A percentile compares a stretch with the other conserved stretches of the same genome.
These are phyloP conservation scores for Micromys minutus DNA, from an alignment of 2,113 vertebrate species.

Conservation along the genomic window DNA sequence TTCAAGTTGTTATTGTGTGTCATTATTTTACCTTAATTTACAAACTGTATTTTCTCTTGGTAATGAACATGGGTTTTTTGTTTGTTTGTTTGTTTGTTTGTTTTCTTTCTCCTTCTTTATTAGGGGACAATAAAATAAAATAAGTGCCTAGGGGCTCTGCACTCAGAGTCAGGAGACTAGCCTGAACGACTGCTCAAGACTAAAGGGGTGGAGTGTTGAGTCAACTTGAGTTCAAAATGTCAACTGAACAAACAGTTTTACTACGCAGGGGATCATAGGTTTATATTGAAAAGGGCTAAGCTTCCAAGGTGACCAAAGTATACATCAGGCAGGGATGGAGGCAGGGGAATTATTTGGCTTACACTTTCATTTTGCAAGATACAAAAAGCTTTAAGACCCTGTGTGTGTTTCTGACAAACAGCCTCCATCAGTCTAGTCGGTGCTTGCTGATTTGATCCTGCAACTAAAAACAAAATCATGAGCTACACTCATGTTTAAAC, in stretches of 20 bases:
- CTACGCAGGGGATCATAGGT: background rate
- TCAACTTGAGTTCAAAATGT: conserved; percentile 46
- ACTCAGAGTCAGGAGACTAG: background rate
- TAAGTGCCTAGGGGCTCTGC: too few relatives aligned
- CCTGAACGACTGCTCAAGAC: too few relatives aligned
- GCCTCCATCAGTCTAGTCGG: too few relatives aligned
- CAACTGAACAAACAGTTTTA: background rate
- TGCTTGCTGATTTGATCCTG: background rate
- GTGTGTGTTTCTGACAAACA: background rate
- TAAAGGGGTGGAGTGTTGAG: background rate
- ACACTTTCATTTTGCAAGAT: conserved; percentile 58
- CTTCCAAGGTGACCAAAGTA: conserved; percentile 61
- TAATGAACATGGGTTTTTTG: too few relatives aligned
- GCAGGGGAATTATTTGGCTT: conserved; percentile 32
- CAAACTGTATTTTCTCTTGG: background rate
- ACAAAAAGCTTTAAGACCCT: background rate
- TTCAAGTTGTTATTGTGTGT: background rate
- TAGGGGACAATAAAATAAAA: background rate
- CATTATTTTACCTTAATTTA: background rate
- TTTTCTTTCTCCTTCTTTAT: background rate
- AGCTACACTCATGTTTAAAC: background rate
- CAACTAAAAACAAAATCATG: background rate
- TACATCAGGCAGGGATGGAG: conserved; percentile 67
- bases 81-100: too few relatives aligned
- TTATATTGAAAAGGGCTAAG: conserved; percentile 11